Evolutionary conservation across 2,797 vertebrate genomes (phyloP).

Genomic region (Takifugu ocellatus): DNA sequence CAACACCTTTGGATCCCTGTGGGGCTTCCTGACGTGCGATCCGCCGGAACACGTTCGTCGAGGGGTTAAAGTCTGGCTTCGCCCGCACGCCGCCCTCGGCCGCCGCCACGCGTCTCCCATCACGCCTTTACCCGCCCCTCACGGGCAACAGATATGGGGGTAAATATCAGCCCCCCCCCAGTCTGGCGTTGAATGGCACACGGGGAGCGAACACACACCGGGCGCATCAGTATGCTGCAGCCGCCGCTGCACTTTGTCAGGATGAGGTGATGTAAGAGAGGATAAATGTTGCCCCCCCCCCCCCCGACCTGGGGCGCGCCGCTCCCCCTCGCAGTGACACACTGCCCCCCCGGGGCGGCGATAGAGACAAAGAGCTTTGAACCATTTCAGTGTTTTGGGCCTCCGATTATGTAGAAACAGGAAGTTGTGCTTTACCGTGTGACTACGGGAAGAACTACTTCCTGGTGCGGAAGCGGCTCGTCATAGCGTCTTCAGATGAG

Average conservation of each 20-base stretch:
- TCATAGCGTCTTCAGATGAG: no score
- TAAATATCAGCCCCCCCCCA: constrained; percentile 40
- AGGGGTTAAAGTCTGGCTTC: no score
- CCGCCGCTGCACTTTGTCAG: constrained; percentile 69
- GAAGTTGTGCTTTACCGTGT: no score
- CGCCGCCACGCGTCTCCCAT: no score
- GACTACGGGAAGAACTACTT: no score
- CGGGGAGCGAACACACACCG: constrained; percentile 54
- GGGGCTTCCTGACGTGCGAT: no score
- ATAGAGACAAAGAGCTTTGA: constrained; percentile 34
- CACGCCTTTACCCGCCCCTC: no score
- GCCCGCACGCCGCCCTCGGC: no score
- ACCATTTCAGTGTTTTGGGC: background rate
- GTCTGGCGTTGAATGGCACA: constrained; percentile 67
- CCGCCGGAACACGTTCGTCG: no score
- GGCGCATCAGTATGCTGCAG: constrained; percentile 71
- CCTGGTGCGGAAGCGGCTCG: no score
- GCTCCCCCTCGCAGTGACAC: constrained; percentile 65
- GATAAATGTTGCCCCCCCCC: constrained; percentile 70
- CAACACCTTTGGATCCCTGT: no score
- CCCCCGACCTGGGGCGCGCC: constrained; percentile 55
- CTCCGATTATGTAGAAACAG: no score
- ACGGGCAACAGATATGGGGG: background rate
- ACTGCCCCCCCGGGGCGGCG: constrained; percentile 77
- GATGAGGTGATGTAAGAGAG: constrained; percentile 71